A percentile compares a stretch with the other conserved stretches of the same genome.
phyloP scores from a whole-genome alignment of 2,113 vertebrate genomes.

The Solenodon paradoxus region DNA sequence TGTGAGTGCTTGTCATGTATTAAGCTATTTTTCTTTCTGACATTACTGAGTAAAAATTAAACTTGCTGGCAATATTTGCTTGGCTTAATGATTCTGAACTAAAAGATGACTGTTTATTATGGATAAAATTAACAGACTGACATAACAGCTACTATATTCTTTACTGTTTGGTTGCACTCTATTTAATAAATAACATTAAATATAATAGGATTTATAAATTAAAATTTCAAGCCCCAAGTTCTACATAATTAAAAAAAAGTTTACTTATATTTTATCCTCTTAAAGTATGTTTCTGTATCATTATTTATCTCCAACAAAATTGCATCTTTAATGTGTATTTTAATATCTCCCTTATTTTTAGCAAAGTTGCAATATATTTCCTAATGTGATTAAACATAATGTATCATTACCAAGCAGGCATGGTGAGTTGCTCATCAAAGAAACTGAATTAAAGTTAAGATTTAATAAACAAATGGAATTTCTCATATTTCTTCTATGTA shows the following conservation, averaged over 20 bases:
- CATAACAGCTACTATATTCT: background rate
- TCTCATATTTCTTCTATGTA: background rate
- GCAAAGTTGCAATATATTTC: background rate
- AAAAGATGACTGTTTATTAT: constrained; percentile 47
- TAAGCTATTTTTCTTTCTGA: constrained; percentile 53
- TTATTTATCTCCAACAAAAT: constrained; percentile 5
- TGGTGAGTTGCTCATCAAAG: background rate
- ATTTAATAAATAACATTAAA: constrained; percentile 49
- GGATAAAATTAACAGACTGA: constrained; percentile 24
- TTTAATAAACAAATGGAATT: background rate
- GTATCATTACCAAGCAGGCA: background rate
- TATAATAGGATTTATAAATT: constrained; percentile 28
- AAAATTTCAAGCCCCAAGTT: constrained; percentile 11
- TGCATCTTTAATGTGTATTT: background rate
- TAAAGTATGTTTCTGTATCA: background rate
- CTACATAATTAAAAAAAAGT: background rate
- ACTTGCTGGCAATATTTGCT: constrained; percentile 36
- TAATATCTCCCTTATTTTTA: background rate
- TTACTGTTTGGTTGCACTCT: background rate
- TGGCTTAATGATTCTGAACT: constrained; percentile 64
- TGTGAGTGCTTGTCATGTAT: constrained; percentile 40
- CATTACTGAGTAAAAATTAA: constrained; percentile 37
- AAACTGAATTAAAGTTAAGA: background rate
- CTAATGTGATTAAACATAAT: background rate
- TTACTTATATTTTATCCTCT: constrained; percentile 11